Base-by-base conservation (phyloP, 1,140 invertebrate genomes). In the Oedothorax gibbosus region DNA sequence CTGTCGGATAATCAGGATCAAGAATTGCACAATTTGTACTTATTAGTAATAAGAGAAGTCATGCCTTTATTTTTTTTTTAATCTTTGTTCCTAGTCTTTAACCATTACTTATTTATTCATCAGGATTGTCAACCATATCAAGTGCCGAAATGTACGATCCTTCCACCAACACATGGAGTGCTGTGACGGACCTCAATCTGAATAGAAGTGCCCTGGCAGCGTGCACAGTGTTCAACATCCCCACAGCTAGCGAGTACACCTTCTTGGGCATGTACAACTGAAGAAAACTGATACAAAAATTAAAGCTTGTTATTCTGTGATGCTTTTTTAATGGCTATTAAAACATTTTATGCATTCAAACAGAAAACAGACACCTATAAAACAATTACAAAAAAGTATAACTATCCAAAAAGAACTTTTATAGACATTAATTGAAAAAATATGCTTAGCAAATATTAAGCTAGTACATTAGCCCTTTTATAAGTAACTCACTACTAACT, bases 131-230 rank as follows among this genome's bases (percentile, higher is more conserved):
- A 0, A 94, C 96, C 0, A 96, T 96, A 15, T 95, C 94, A 87
- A 94, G 96, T 85, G 96, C 97, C 0, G 97, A 98, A 89, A 97
- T 95, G 89, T 98, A 96, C 88, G 95, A 96, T 87, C 94, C 94
- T 57, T 93, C 92, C 87, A 94, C 93, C 0, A 95, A 97, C 88
- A 94, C 96, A 90, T 98, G 96, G 96, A 94, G 94, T 88, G 94
- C 96, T 90, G 95, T 95, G 0, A 95, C 95, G 0, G 94, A 96
- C 85, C 96, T 97, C 94, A 96, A 96, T 86, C 93, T 96, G 68
- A 95, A 93, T 87, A 88, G 95, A 18, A 97, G 95, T 2, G 96
- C 95, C 0, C 88, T 97, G 9, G 95, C 95, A 0, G 95, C 96
- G 0, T 96, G 95, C 88, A 95, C 96, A 2, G 93, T 97, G 14